Evolutionary conservation across 2,888 invertebrate species (phyloP).

Genomic region (Achlya flavicornis): DNA sequence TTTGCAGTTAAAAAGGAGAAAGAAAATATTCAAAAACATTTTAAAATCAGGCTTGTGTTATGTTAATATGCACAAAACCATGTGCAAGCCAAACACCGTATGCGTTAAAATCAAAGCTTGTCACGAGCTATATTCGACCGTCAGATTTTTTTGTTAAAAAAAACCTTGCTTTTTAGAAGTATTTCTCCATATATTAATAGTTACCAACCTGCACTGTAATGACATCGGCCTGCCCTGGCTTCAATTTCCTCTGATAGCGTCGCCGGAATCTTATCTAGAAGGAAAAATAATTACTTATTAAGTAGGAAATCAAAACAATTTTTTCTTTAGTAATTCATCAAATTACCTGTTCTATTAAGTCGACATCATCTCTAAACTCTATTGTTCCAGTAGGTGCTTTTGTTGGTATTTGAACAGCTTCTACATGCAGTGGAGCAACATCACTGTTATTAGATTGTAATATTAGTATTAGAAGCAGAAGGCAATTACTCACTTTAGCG

Average conservation of each 20-base stretch:
- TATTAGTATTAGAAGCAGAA: background rate
- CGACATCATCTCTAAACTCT: constrained; percentile 81
- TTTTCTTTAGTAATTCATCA: background rate
- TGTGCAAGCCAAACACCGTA: no score
- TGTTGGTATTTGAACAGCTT: constrained; percentile 55
- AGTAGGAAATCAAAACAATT: background rate
- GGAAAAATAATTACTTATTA: constrained; percentile 13
- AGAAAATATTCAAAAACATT: no score
- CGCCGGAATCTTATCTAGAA: constrained; percentile 83
- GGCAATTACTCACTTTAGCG: background rate
- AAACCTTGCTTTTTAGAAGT: no score
- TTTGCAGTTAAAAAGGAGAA: no score
- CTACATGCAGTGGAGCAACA: constrained; percentile 56
- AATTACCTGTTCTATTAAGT: constrained; percentile 78
- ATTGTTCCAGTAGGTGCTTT: constrained; percentile 73
- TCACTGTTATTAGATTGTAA: constrained; percentile 47
- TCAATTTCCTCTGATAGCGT: constrained; percentile 83
- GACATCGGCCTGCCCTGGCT: constrained; percentile 79
- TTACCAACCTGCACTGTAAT: constrained; percentile 76
- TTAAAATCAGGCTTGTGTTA: no score
- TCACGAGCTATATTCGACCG: no score
- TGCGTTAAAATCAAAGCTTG: no score
- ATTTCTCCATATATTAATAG: background rate
- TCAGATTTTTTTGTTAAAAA: no score
- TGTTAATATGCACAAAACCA: no score